phyloP scores from a whole-genome alignment of 2,113 vertebrate genomes.

The Osmerus mordax region DNA sequence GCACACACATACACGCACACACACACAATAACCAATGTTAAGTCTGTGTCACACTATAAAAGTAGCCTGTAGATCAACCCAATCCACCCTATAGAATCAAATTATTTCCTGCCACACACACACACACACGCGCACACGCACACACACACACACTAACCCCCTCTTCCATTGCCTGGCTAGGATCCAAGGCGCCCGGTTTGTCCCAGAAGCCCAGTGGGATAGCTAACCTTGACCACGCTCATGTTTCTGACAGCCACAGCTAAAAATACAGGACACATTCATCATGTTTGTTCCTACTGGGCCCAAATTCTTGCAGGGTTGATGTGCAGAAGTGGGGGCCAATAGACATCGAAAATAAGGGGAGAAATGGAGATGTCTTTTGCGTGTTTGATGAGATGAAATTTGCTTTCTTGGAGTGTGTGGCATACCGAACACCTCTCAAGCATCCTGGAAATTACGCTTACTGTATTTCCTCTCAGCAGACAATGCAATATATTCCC shows the following conservation, averaged over 20 bases:
- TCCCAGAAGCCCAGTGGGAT: slow-evolving; percentile 26
- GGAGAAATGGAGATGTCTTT: not conserved
- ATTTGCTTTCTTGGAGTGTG: slow-evolving; percentile 7
- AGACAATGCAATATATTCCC: too few relatives aligned
- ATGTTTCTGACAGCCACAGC: slow-evolving; percentile 61
- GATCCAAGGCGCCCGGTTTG: slow-evolving; percentile 8
- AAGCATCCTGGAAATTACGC: not conserved
- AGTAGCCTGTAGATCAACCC: too few relatives aligned
- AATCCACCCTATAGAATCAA: too few relatives aligned
- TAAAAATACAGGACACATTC: slow-evolving; percentile 68
- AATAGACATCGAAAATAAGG: slow-evolving; percentile 22
- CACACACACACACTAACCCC: not conserved
- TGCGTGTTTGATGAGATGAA: not conserved
- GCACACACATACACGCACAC: not conserved
- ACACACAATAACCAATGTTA: too few relatives aligned
- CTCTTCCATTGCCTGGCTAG: not conserved
- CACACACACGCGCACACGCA: not conserved
- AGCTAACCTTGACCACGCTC: slow-evolving; percentile 44
- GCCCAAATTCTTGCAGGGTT: slow-evolving; percentile 35
- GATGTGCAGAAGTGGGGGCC: slow-evolving; percentile 6
- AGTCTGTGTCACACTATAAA: too few relatives aligned
- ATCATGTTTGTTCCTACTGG: slow-evolving; percentile 49
- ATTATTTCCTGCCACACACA: too few relatives aligned
- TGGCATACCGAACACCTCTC: slow-evolving; percentile 5
- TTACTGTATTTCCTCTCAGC: too few relatives aligned